phyloP scores from a whole-genome alignment of 1,140 invertebrate species.

The Drosophila ananassae region DNA sequence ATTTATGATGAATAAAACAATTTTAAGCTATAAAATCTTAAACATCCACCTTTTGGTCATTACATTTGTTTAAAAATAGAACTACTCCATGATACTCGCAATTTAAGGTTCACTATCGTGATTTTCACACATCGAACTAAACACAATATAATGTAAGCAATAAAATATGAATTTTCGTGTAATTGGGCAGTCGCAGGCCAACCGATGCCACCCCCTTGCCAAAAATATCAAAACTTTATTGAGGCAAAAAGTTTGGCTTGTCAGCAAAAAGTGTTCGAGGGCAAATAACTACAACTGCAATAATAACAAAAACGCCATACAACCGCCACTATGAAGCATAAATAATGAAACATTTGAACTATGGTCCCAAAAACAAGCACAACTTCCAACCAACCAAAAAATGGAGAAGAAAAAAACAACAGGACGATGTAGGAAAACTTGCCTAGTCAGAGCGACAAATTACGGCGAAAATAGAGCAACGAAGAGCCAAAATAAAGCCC shows the following conservation, averaged over 20 bases:
- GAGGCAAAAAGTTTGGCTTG: constrained; percentile 74
- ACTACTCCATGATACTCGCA: no score
- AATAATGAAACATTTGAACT: constrained; percentile 75
- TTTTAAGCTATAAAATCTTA: constrained; percentile 54
- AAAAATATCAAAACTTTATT: constrained; percentile 75
- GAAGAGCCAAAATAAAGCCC: constrained; percentile 10
- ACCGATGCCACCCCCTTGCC: constrained; percentile 3
- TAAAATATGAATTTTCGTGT: constrained; percentile 78
- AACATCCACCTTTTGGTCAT: no score
- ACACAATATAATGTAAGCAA: constrained; percentile 48
- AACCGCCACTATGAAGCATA: constrained; percentile 58
- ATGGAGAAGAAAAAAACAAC: background rate
- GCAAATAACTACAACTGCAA: constrained; percentile 19
- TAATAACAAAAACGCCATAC: constrained; percentile 27
- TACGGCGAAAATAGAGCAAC: constrained; percentile 46
- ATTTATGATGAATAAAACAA: constrained; percentile 27
- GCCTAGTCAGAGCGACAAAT: constrained; percentile 62
- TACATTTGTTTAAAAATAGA: no score
- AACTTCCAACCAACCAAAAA: constrained; percentile 27
- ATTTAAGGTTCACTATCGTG: background rate
- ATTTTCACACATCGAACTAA: constrained; percentile 42
- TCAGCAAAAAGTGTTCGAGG: constrained; percentile 70
- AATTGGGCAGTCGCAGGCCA: constrained; percentile 48
- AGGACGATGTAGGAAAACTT: constrained; percentile 36
- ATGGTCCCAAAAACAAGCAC: constrained; percentile 13